A percentile compares a stretch with the other conserved stretches of the same genome.
phyloP scores from a whole-genome alignment of 1,140 invertebrate species.

The Lasaia peninsularis region DNA sequence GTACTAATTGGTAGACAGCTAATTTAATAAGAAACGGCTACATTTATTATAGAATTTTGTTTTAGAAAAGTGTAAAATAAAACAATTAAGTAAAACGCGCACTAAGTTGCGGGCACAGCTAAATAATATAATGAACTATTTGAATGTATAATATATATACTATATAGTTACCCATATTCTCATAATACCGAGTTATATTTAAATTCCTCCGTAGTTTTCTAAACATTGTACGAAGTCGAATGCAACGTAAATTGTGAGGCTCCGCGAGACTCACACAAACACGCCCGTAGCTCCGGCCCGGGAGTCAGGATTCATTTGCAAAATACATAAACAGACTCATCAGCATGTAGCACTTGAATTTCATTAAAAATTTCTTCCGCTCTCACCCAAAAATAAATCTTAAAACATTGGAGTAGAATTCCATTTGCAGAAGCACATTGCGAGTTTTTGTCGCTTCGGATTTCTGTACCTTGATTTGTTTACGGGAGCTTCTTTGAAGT shows the following conservation, averaged over 20 bases:
- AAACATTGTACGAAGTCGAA: not conserved
- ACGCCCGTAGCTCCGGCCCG: not conserved
- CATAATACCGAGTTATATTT: too few species aligned
- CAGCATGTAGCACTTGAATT: not conserved
- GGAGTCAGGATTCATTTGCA: not conserved
- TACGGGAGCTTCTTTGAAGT: slow-evolving; percentile 12
- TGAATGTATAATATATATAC: too few species aligned
- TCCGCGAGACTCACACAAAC: too few species aligned
- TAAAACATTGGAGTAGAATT: not conserved
- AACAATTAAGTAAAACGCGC: too few species aligned
- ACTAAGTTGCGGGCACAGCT: too few species aligned
- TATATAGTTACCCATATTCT: too few species aligned
- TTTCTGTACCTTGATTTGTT: slow-evolving; percentile 16
- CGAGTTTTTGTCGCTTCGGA: slow-evolving; percentile 11
- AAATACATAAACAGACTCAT: not conserved
- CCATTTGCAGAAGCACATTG: not conserved
- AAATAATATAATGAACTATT: too few species aligned
- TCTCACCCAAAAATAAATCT: not conserved
- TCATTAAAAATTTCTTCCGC: not conserved
- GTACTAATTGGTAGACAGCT: too few species aligned
- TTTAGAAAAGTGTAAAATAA: too few species aligned
- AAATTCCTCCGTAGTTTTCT: not conserved
- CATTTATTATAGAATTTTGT: too few species aligned
- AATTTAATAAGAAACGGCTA: too few species aligned
- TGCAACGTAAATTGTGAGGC: not conserved